Evolutionary conservation across 2,888 invertebrate species (phyloP), one percentile per base, ranked within the genome.

Genomic region (Tanytarsus gracilentus): DNA sequence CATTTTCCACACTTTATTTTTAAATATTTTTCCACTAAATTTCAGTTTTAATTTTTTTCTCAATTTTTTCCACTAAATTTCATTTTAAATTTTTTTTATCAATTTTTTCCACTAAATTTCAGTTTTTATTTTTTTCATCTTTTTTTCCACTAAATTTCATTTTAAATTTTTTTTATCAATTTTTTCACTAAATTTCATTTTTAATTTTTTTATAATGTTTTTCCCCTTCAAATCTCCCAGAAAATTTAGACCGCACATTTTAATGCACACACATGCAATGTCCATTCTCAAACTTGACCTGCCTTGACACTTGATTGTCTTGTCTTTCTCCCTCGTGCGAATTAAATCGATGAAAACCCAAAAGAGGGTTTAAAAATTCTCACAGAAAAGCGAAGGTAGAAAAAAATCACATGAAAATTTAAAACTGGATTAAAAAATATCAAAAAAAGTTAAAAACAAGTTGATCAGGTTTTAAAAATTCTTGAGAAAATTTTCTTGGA

Each of bases 261-360:
- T n/a, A n/a, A n/a, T n/a, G n/a, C n/a, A 44, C 21, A 44, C 44
- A 33, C 6, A 44, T 44, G 18, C 23, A 23, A 36, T 36, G n/a
- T 36, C n/a, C 36, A 36, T 36, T 36, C 36, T 36, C 36, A 36
- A 14, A 16, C 36, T 8, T 44, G 44, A 44, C 44, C 44, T 44
- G 44, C 9, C 11, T 23, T 44, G 44, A 44, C 44, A 44, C 44
- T 44, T 44, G 44, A 44, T 44, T 44, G 44, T 44, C 44, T 44
- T 44, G 44, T 23, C 4, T 23, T 44, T 33, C 40, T 23, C 23
- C 44, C 44, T 44, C 23, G 18, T 44, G 23, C 23, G 11, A 23
- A 33, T 11, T 33, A 11, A 11, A 11, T 33, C 11, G n/a, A 11
- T 11, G 3, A 33, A 33, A 33, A 33, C 9, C 33, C 23, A 21